Evolutionary conservation across 2,113 vertebrate genomes (phyloP).

Genomic region (Nibea albiflora): DNA sequence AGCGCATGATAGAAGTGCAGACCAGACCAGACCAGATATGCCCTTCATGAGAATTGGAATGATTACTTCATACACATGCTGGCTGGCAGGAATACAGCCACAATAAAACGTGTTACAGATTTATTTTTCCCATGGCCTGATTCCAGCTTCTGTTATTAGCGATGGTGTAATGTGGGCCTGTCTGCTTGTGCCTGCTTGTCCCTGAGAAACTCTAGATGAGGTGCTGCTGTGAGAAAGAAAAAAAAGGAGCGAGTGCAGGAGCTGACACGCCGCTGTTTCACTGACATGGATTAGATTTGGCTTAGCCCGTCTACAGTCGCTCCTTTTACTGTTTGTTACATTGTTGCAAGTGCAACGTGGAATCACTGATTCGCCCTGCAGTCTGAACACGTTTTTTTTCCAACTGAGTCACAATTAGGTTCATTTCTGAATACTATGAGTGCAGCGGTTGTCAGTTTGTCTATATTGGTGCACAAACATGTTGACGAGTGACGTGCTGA

Average conservation of each 20-base stretch:
- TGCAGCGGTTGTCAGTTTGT: not conserved
- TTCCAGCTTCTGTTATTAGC: constrained; percentile 72
- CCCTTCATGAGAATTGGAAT: constrained; percentile 57
- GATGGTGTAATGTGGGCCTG: constrained; percentile 62
- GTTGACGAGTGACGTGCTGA: constrained; percentile 2
- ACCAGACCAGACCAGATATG: constrained; percentile 35
- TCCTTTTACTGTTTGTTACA: constrained; percentile 2
- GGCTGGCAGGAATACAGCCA: constrained; percentile 46
- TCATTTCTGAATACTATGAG: not conserved
- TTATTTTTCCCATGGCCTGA: constrained; percentile 79
- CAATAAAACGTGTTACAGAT: constrained; percentile 68
- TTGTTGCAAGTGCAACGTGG: not conserved
- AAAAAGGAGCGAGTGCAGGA: constrained; percentile 48
- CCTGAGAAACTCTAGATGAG: constrained; percentile 67
- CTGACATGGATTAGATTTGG: constrained; percentile 39
- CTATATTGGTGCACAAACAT: not conserved
- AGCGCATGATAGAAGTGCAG: constrained; percentile 4
- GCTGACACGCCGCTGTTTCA: constrained; percentile 55
- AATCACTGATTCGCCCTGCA: not conserved
- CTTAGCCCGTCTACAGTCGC: constrained; percentile 15
- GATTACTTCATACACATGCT: constrained; percentile 53
- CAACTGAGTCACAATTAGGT: not conserved
- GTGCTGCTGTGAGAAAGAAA: constrained; percentile 55
- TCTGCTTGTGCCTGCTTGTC: constrained; percentile 70
- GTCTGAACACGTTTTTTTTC: constrained; percentile 11